Base-by-base conservation (phyloP, 2,113 vertebrate genomes). In the Psittacula cyanocephala region DNA sequence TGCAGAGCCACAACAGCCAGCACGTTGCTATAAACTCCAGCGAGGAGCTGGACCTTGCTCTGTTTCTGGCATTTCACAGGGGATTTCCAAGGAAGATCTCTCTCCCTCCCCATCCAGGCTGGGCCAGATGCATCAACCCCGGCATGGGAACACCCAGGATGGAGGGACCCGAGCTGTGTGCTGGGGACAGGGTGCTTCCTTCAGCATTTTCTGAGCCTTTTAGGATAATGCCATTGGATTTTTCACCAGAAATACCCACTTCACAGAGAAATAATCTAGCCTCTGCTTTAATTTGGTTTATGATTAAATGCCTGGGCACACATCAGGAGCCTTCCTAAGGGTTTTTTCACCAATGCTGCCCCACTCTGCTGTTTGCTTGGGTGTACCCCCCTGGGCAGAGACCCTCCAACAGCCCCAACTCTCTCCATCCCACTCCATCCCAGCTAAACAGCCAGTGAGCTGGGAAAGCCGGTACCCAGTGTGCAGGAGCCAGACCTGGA, bases 41-140 rank as follows among this genome's bases (percentile, higher is more conserved):
- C 2, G 5, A n/a, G 41, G 82, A 93, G 88, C 82, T 74, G 88
- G 88, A 57, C 20, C 53, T 82, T 6, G 7, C 80, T 72, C 29
- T 3, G 0, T 10, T 43, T 60, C 83, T 78, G 64, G 59, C 35
- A 25, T 74, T 95, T 72, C 79, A 41, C 0, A 2, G 31, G 82
- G 78, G 39, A 84, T 95, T 95, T 86, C 87, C 75, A 13, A 59
- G 77, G 72, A 60, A 78, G 62, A 4, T 79, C 3, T 57, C 39
- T 43, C 29, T 89, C 43, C 27, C 75, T 50, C 15, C 35, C 15
- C 25, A 3, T 27, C 70, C 90, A 24, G 57, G 15, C 62, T 29
- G 85, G 72, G 43, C 4, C 3, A 7, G 65, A 13, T 0, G 0
- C 3, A 3, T 29, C 11, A n/a, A 20, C 63, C 49, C 28, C 53